phyloP scores from a whole-genome alignment of 2,797 vertebrate genomes.

The Menidia menidia region DNA sequence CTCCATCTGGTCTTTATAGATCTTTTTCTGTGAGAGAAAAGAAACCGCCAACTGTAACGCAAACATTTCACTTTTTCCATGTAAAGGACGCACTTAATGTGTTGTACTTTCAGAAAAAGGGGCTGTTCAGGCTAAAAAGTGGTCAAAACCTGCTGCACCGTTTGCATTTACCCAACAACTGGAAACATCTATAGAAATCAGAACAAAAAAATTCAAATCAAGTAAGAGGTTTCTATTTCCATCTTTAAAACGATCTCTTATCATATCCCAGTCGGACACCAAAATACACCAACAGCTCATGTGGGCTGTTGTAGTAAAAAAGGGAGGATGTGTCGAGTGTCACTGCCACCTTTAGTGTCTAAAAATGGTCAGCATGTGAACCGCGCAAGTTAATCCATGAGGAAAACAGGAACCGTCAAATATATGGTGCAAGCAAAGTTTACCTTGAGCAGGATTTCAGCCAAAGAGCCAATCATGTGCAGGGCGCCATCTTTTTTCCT shows the following conservation, averaged over 20 bases:
- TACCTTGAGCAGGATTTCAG: constrained; percentile 98
- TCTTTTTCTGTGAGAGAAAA: constrained; percentile 89
- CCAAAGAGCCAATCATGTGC: constrained; percentile 99
- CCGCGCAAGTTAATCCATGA: not conserved
- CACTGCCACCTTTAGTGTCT: not conserved
- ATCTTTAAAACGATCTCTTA: not conserved
- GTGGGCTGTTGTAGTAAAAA: too few relatives aligned
- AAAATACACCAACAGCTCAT: not conserved
- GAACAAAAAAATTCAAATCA: too few relatives aligned
- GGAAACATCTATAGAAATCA: too few relatives aligned
- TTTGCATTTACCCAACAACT: too few relatives aligned
- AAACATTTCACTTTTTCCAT: not conserved
- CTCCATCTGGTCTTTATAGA: constrained; percentile 99
- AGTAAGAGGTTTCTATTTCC: too few relatives aligned
- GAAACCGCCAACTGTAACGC: not conserved
- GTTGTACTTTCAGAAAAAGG: not conserved
- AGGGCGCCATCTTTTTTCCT: constrained; percentile 98
- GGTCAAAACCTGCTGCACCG: not conserved
- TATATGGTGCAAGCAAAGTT: not conserved
- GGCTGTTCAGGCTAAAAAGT: not conserved
- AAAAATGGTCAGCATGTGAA: not conserved
- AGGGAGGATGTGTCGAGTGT: not conserved
- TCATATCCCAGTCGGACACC: not conserved
- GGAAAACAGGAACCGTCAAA: too few relatives aligned
- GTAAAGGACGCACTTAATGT: not conserved